Evolutionary conservation across 1,140 invertebrate species (phyloP), one percentile per base, ranked within the genome.

Genomic region (Leguminivora glycinivorella): DNA sequence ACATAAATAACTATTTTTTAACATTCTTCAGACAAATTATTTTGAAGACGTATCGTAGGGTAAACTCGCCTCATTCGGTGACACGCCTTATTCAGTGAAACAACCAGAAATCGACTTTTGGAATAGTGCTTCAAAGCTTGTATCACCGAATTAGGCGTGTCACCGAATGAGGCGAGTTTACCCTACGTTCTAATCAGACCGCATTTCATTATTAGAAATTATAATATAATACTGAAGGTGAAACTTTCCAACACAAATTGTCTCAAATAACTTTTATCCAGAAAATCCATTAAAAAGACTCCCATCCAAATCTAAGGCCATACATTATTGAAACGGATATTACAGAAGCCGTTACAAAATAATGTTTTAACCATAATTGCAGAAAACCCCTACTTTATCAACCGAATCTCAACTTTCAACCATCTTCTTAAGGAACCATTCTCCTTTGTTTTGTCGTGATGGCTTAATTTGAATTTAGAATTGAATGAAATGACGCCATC

Each of bases 401-500:
- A 31, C 5, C 29, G 9, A 29, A 34, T 29, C 7, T 17, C 25
- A 34, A 29, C 58, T 17, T 1, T 29, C 4, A 63, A 0, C n/a
- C 58, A 1, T 31, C 58, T n/a, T 17, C 14, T 31, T 63, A 63
- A 29, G 26, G n/a, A 9, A 31, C n/a, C n/a, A n/a, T n/a, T n/a
- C n/a, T 63, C 22, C n/a, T 19, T 31, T 31, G 17, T 31, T 29
- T 29, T 26, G 0, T 3, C 25, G 31, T n/a, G 10, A 63, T 63
- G 58, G 31, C 58, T 63, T 63, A 31, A 63, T 63, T 63, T 63
- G 58, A 63, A 63, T 63, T 63, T 63, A 14, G 58, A 63, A 63
- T 63, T 63, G 58, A 63, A 63, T 63, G 58, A 63, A 63, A 63
- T 29, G 58, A 34, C 58, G 58, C 58, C 5, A 56, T 60, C 56